A percentile compares a stretch with the other conserved stretches of the same genome.
Evolutionary conservation across 2,113 vertebrate species (phyloP).

Genomic region (Conger conger): DNA sequence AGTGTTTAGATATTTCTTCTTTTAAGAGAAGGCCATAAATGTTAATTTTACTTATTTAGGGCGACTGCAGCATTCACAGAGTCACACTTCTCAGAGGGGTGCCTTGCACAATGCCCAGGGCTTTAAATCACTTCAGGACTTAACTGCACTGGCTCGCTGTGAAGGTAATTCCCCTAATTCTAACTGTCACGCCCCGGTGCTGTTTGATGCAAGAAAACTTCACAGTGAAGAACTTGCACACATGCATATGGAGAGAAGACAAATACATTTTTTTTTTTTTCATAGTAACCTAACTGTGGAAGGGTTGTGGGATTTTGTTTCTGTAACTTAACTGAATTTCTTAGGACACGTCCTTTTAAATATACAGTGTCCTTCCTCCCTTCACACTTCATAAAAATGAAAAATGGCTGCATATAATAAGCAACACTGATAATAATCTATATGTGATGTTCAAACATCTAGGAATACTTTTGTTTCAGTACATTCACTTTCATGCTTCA

Average conservation of each 20-base stretch:
- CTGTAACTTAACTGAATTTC: too few relatives aligned
- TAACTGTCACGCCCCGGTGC: neutral
- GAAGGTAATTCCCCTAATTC: neutral
- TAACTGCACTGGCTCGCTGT: slow-evolving; percentile 10
- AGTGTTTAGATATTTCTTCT: slow-evolving; percentile 47
- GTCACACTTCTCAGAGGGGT: neutral
- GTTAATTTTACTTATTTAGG: slow-evolving; percentile 36
- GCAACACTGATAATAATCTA: too few relatives aligned
- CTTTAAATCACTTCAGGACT: slow-evolving; percentile 21
- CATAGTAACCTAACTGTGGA: too few relatives aligned
- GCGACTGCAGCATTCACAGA: neutral
- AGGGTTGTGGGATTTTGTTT: too few relatives aligned
- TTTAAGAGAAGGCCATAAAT: slow-evolving; percentile 31
- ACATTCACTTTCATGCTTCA: too few relatives aligned
- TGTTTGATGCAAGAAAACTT: slow-evolving; percentile 4
- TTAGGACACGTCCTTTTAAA: too few relatives aligned
- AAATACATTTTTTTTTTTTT: too few relatives aligned
- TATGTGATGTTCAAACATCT: too few relatives aligned
- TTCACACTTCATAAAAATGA: too few relatives aligned
- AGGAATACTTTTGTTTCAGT: too few relatives aligned
- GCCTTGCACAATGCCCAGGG: slow-evolving; percentile 1
- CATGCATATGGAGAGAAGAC: neutral
- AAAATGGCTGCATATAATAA: too few relatives aligned
- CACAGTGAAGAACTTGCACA: neutral
- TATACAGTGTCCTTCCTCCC: too few relatives aligned